A percentile compares a stretch with the other conserved stretches of the same genome.
Conservation (phyloP, 2,888 invertebrate species). For the Smittia aterrima region DNA sequence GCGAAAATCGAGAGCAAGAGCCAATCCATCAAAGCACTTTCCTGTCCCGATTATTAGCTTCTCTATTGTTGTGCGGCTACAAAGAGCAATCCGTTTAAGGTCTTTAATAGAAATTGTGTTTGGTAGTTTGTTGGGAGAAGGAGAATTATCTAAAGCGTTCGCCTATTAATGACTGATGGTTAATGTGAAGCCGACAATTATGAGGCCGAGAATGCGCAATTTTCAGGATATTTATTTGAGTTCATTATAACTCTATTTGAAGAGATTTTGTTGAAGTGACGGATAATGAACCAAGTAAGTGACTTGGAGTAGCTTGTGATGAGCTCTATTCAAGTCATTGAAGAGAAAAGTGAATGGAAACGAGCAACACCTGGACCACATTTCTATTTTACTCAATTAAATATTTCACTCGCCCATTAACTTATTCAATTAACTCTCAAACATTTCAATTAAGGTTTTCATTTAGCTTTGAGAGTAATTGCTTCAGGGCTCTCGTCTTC, state of each 20-base stretch:
- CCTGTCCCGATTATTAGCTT: constrained; percentile 22
- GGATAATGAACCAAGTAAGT: constrained; percentile 6
- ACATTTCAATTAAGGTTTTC: neutral
- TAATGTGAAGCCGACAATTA: constrained; percentile 10
- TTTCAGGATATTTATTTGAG: constrained; percentile 36
- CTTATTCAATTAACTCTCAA: too few species aligned
- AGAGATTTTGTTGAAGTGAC: constrained; percentile 31
- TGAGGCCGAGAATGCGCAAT: constrained; percentile 26
- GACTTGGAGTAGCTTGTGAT: constrained; percentile 38
- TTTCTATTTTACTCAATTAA: constrained; percentile 27
- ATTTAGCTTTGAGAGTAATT: too few species aligned
- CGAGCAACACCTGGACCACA: constrained; percentile 35
- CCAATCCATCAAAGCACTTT: constrained; percentile 26
- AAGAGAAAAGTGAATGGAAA: constrained; percentile 25
- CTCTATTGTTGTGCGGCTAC: constrained; percentile 17
- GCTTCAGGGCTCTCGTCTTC: neutral
- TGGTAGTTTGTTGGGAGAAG: neutral
- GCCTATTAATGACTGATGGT: constrained; percentile 26
- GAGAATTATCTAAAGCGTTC: constrained; percentile 12
- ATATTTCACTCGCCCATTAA: too few species aligned
- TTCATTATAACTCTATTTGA: constrained; percentile 40
- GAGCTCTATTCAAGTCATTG: constrained; percentile 34
- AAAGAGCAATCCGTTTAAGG: constrained; percentile 25
- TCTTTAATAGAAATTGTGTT: neutral
- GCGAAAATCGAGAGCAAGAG: constrained; percentile 1